Evolutionary conservation across 2,888 invertebrate species (phyloP), one percentile per base, ranked within the genome.

Genomic region (Nymphalis polychloros): DNA sequence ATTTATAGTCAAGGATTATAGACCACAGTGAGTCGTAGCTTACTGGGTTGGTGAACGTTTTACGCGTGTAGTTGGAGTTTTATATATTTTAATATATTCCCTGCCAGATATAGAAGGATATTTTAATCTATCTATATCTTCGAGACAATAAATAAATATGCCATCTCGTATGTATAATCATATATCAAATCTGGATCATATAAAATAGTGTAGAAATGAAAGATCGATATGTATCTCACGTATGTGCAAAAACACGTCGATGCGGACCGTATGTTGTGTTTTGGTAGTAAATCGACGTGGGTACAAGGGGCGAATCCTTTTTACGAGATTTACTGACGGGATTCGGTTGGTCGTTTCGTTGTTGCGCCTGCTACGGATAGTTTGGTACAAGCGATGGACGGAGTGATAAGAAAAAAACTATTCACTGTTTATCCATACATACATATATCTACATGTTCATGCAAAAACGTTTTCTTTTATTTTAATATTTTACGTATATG

Each of bases 251-350:
- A 73, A 72, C 60, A 62, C 59, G 52, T 62, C 57, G 59, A 59
- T 46, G 53, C 41, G 47, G 49, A 52, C 31, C 19, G 63, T 59
- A 46, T 61, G 63, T 72, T 73, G 79, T 85, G 80, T 83, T 83
- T 86, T 73, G 86, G 85, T 80, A 83, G 86, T 90, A 89, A 90
- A 90, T 90, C 86, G 89, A 79, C 78, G 80, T 77, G 83, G 86
- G 85, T 86, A 89, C 88, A 89, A 86, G 84, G 83, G 78, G 85
- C 79, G 85, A 90, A 90, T 89, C 88, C 88, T 87, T 88, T 88
- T 88, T 88, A 87, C 83, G 84, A 91, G 90, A 91, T 90, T 90
- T 90, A 91, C 89, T 78, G 86, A 77, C 80, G 84, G 86, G 85
- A 87, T 89, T 84, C 84, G 79, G 76, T 77, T 77, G 80, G 82